Evolutionary conservation across 1,140 invertebrate genomes (phyloP), one percentile per base, ranked within the genome.

Genomic region (Dolichoris vasculosae): DNA sequence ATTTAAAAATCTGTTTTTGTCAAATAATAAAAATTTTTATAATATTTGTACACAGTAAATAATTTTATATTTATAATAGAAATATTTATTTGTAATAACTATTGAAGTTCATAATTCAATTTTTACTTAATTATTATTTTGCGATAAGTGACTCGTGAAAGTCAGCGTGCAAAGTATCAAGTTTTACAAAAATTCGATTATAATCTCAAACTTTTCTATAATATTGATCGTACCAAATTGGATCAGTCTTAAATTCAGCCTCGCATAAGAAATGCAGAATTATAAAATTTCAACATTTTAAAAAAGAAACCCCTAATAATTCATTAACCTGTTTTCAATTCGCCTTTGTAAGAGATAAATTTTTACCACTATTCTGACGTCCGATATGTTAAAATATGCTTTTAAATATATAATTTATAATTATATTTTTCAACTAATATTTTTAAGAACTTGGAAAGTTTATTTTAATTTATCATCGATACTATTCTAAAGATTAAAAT

Each of bases 141-240:
- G 35, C 64, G n/a, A 9, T 48, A 55, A 55, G 80, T 55, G 35
- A 73, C 38, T 32, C 20, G 71, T 71, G 69, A 75, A 82, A 82
- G 69, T 59, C 80, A 9, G 30, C 43, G 23, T 51, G 43, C 32
- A 40, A n/a, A 82, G 51, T 80, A 30, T 80, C 78, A 30, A 15
- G 51, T 51, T 82, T 30, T 63, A 17, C 4, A 35, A 7, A 51
- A 84, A 84, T 46, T 79, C 46, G 63, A 79, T 84, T 84, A 78
- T 48, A 71, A 79, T 78, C 64, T 79, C 8, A 30, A 79, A 84
- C 59, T 85, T 80, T 81, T 40, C 64, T 35, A 69, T 46, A 63
- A 85, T 64, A 80, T 73, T 77, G 83, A 81, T 85, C 64, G 76
- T 38, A 13, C 43, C 48, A 75, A 85, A 85, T 80, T 80, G 64